Percentiles rank a stretch among this genome's conserved stretches.
These are phyloP conservation scores for Apodemia duryi DNA, from an alignment of 2,888 invertebrate genomes.

Conservation along the genomic window DNA sequence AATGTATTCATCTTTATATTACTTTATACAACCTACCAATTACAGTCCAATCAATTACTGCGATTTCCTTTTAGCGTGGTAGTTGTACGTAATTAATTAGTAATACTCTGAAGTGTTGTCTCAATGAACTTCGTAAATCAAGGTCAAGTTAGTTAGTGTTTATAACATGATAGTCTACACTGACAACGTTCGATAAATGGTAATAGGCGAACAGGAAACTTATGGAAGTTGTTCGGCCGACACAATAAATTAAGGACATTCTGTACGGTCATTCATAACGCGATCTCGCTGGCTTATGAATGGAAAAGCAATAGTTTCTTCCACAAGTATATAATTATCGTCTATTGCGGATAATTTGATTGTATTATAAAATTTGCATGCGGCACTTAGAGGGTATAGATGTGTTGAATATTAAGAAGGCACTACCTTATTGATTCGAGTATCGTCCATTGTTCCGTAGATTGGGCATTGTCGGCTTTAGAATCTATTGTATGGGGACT, in stretches of 20 bases:
- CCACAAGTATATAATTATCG: constrained; percentile 59
- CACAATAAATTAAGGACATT: constrained; percentile 64
- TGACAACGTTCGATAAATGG: constrained; percentile 66
- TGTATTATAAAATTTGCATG: constrained; percentile 56
- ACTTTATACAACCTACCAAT: constrained; percentile 11
- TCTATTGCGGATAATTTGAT: constrained; percentile 52
- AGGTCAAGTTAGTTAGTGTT: constrained; percentile 53
- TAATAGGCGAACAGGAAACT: constrained; percentile 64
- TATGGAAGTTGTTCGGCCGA: constrained; percentile 52
- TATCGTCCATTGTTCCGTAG: constrained; percentile 57
- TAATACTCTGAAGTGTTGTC: constrained; percentile 38
- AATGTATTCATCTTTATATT: constrained; percentile 42
- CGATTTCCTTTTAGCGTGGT: constrained; percentile 27
- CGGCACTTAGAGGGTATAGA: constrained; percentile 35
- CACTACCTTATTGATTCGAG: constrained; percentile 35
- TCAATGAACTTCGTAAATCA: constrained; percentile 64
- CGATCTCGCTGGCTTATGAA: constrained; percentile 70
- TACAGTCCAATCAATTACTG: constrained; percentile 17
- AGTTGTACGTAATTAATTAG: constrained; percentile 38
- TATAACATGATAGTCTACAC: constrained; percentile 51
- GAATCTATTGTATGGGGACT: constrained; percentile 46
- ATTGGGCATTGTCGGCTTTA: constrained; percentile 53
- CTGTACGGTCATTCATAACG: constrained; percentile 67
- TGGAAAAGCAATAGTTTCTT: constrained; percentile 51
- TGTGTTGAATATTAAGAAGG: constrained; percentile 42